Evolutionary conservation across 2,888 invertebrate species (phyloP).

Genomic region (Laothoe populi): DNA sequence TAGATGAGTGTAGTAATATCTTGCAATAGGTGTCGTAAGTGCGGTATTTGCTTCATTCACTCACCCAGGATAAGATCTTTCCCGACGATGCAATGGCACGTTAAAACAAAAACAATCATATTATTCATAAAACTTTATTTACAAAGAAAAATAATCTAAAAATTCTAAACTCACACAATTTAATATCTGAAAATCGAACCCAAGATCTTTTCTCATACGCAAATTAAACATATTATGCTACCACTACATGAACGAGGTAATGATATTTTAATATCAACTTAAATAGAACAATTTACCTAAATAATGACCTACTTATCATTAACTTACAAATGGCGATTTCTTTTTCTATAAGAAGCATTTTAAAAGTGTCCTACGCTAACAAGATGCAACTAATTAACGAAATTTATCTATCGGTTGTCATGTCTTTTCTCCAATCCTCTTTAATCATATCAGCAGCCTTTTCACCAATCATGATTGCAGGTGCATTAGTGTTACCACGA

Average conservation of each 20-base stretch:
- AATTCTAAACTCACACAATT: not conserved
- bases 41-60: slow-evolving; percentile 27
- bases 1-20: slow-evolving; percentile 4
- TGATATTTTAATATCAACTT: not conserved
- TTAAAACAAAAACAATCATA: not conserved
- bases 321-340: not conserved
- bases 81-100: not conserved
- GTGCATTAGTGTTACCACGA: slow-evolving; percentile 93
- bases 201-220: too few species aligned
- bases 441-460: slow-evolving; percentile 70
- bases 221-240: too few species aligned
- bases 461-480: slow-evolving; percentile 93
- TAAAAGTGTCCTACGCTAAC: not conserved
- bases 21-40: slow-evolving; percentile 15
- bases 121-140: not conserved
- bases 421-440: slow-evolving; percentile 55
- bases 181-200: not conserved
- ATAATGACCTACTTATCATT: not conserved
- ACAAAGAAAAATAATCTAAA: not conserved
- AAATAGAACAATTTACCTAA: not conserved
- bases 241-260: not conserved
- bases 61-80: slow-evolving; percentile 7
- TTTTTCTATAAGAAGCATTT: not conserved
- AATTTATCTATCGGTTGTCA: too few species aligned
- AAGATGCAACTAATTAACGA: not conserved